Percentiles rank a stretch among this genome's conserved stretches.
Conservation (phyloP, 2,113 vertebrate species). For the Dipodomys ordii region DNA sequence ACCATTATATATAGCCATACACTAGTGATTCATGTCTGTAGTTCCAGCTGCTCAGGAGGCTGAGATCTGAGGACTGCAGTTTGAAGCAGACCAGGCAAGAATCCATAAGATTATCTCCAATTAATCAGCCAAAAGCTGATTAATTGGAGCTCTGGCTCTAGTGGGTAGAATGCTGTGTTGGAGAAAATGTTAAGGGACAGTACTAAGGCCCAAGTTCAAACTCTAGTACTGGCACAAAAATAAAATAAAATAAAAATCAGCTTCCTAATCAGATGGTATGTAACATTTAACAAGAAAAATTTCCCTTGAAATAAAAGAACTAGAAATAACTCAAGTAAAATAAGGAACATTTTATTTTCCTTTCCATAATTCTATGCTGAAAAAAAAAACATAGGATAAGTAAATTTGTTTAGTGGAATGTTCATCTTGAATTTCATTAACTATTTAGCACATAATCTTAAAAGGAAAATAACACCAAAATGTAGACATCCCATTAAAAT, state of each 20-base stretch:
- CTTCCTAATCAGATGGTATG: not conserved
- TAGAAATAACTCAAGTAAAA: not conserved
- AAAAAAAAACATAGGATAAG: not conserved
- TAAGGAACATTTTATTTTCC: slow-evolving; percentile 31
- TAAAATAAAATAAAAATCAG: not conserved
- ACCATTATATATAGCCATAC: no score
- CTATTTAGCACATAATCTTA: not conserved
- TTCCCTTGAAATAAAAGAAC: not conserved
- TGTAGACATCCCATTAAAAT: not conserved
- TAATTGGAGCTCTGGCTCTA: no score
- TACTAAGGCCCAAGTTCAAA: no score
- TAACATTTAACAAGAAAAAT: slow-evolving; percentile 24
- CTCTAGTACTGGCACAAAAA: no score
- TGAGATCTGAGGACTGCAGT: no score
- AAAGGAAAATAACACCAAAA: slow-evolving; percentile 54
- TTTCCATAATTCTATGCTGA: slow-evolving; percentile 1
- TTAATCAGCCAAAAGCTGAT: no score
- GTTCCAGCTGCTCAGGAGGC: no score
- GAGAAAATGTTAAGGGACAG: no score
- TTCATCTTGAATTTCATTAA: slow-evolving; percentile 45
- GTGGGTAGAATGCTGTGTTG: no score
- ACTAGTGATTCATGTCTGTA: no score
- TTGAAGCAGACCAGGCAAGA: no score
- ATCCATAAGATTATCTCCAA: no score
- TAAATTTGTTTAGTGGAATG: not conserved